Conservation (phyloP, 2,888 invertebrate genomes). For the Diachrysia chrysitis region DNA sequence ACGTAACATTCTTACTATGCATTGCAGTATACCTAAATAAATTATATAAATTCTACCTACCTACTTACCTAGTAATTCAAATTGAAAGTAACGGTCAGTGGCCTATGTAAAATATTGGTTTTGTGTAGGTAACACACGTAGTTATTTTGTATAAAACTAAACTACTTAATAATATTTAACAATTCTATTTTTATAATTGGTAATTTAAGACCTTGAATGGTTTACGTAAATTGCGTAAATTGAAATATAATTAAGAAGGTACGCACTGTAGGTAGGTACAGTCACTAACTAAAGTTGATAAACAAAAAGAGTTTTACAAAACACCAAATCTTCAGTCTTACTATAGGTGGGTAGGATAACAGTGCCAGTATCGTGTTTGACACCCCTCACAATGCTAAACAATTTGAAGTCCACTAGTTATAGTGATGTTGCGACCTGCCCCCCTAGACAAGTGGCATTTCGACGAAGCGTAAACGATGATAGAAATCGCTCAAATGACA, state of each 20-base stretch:
- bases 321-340: no score
- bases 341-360: no score
- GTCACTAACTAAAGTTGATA: no score
- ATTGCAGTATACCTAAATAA: not conserved
- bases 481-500: no score
- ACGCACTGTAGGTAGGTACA: no score
- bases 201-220: not conserved
- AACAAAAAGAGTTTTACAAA: no score
- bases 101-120: not conserved
- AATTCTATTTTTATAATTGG: not conserved
- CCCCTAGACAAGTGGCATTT: no score
- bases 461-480: no score
- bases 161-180: not conserved
- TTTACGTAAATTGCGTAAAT: constrained; percentile 5
- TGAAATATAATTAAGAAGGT: constrained; percentile 1
- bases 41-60: not conserved
- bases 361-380: no score
- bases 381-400: no score
- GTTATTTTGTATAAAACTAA: not conserved
- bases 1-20: not conserved
- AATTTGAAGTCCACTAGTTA: no score
- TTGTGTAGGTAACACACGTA: not conserved
- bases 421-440: no score
- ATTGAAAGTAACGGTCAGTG: constrained; percentile 4
- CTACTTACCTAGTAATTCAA: not conserved